A percentile compares a stretch with the other conserved stretches of the same genome.
phyloP scores from a whole-genome alignment of 2,888 invertebrate species.

The Sthenelais limicola region DNA sequence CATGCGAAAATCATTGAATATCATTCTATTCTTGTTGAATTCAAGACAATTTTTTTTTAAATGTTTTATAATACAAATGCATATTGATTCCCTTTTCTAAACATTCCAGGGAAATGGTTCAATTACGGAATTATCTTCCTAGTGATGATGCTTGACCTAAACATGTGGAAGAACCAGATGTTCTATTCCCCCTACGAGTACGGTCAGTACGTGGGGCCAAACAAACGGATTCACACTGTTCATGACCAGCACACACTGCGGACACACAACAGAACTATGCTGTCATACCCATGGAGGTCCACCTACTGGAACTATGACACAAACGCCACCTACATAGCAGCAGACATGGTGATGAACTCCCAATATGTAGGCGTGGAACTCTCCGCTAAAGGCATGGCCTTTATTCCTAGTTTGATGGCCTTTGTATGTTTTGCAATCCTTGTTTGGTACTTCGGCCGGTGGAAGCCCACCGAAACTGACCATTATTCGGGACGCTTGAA shows the following conservation, averaged over 20 bases:
- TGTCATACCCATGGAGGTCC: slow-evolving; percentile 71
- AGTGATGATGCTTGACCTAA: slow-evolving; percentile 75
- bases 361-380: slow-evolving; percentile 72
- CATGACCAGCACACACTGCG: slow-evolving; percentile 57
- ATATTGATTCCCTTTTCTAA: no score
- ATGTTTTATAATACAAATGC: no score
- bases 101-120: slow-evolving; percentile 75
- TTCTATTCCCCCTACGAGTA: slow-evolving; percentile 74
- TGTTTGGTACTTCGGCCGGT: slow-evolving; percentile 63
- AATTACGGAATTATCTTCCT: slow-evolving; percentile 75
- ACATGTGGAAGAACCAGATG: slow-evolving; percentile 76
- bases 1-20: no score
- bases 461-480: slow-evolving; percentile 43
- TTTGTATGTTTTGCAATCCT: slow-evolving; percentile 64
- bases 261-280: slow-evolving; percentile 64
- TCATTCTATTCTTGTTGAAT: no score
- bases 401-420: slow-evolving; percentile 70
- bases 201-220: slow-evolving; percentile 74
- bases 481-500: slow-evolving; percentile 45
- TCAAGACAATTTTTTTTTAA: no score
- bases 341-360: slow-evolving; percentile 74
- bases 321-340: slow-evolving; percentile 67
- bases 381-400: slow-evolving; percentile 72
- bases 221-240: slow-evolving; percentile 67
- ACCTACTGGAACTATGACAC: slow-evolving; percentile 71